phyloP scores from a whole-genome alignment of 2,888 invertebrate species.

The Parthenolecanium corni region DNA sequence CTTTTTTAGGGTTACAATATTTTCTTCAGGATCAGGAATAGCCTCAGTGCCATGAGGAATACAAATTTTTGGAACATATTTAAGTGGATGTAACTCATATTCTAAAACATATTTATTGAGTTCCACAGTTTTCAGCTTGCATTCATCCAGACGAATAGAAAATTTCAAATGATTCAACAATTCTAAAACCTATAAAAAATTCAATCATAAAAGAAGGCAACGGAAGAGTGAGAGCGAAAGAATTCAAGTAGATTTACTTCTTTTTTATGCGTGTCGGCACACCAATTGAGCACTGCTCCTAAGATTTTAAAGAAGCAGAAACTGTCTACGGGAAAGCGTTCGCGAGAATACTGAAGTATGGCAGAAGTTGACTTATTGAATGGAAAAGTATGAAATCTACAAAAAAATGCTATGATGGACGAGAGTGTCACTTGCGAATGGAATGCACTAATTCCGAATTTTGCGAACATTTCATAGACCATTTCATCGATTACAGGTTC shows the following conservation, averaged over 20 bases:
- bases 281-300: conserved; percentile 9
- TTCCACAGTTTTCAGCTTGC: conserved; percentile 4
- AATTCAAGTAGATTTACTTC: not conserved
- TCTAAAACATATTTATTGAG: conserved; percentile 22
- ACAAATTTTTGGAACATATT: not conserved
- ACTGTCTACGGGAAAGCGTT: conserved; percentile 13
- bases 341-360: conserved; percentile 3
- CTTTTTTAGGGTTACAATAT: conserved; percentile 11
- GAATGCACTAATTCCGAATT: conserved; percentile 20
- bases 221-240: not conserved
- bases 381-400: conserved; percentile 11
- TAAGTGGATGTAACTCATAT: conserved; percentile 3
- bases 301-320: conserved; percentile 10
- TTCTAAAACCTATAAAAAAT: conserved; percentile 6
- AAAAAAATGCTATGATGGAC: conserved; percentile 14
- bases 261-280: conserved; percentile 3
- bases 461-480: conserved; percentile 20
- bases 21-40: conserved; percentile 19
- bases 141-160: conserved; percentile 5
- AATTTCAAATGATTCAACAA: conserved; percentile 5
- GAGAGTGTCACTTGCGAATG: conserved; percentile 16
- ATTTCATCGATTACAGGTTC: conserved; percentile 18
- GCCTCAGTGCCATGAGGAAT: conserved; percentile 9
- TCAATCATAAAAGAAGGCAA: not conserved
- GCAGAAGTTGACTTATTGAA: conserved; percentile 9